Percentiles rank a stretch among this genome's conserved stretches.
phyloP scores from a whole-genome alignment of 2,888 invertebrate species.

The Dichetophora obliterata region DNA sequence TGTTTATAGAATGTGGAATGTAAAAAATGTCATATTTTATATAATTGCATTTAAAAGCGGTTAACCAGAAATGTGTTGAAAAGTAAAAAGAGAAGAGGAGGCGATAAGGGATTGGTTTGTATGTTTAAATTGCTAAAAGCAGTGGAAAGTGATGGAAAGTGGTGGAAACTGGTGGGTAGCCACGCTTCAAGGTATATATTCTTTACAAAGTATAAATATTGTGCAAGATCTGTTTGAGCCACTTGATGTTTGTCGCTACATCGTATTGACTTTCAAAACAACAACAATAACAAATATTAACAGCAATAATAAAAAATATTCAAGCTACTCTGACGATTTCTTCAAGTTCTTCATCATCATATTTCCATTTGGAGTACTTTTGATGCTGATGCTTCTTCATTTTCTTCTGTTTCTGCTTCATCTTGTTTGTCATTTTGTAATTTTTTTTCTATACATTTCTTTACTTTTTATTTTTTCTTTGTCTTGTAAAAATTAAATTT shows the following conservation, averaged over 20 bases:
- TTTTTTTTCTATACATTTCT: conserved; percentile 15
- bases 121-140: no score
- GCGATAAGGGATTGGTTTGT: no score
- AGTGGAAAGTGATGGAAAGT: no score
- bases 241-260: no score
- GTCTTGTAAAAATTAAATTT: conserved; percentile 43
- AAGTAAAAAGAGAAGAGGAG: neutral
- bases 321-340: neutral
- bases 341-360: neutral
- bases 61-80: conserved; percentile 41
- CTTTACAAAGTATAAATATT: no score
- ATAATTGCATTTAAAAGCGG: conserved; percentile 50
- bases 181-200: no score
- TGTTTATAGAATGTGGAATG: conserved; percentile 4
- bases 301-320: no score
- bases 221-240: no score
- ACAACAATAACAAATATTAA: neutral
- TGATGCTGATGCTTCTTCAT: neutral
- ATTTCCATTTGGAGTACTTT: neutral
- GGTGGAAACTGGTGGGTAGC: no score
- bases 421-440: neutral
- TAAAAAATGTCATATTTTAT: conserved; percentile 47
- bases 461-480: conserved; percentile 34
- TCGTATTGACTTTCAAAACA: neutral
- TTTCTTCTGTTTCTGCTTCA: neutral